Evolutionary conservation across 2,888 invertebrate species (phyloP).

Genomic region (Rotaria socialis): DNA sequence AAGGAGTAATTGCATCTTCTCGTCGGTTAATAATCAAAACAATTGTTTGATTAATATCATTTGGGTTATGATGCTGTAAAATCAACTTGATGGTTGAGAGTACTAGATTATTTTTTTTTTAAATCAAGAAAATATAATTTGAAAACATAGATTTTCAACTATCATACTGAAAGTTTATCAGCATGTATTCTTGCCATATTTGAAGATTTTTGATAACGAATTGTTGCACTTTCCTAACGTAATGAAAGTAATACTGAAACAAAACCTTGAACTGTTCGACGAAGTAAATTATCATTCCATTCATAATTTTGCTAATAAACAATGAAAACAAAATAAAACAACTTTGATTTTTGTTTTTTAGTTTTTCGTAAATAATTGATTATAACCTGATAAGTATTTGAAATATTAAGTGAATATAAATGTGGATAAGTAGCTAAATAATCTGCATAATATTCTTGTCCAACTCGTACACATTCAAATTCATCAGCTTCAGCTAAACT

Average conservation of each 20-base stretch:
- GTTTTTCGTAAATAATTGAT: background rate
- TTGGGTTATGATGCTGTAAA: slow-evolving; percentile 77
- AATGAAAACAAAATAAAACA: slow-evolving; percentile 39
- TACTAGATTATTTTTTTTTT: slow-evolving; percentile 60
- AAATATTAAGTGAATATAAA: slow-evolving; percentile 68
- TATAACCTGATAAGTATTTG: slow-evolving; percentile 57
- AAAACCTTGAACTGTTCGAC: slow-evolving; percentile 77
- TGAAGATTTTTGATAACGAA: slow-evolving; percentile 82
- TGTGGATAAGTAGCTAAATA: slow-evolving; percentile 86
- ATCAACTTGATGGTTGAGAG: slow-evolving; percentile 78
- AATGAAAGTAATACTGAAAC: slow-evolving; percentile 78
- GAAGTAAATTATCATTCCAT: slow-evolving; percentile 75
- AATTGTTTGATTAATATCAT: slow-evolving; percentile 50
- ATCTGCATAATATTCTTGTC: slow-evolving; percentile 93
- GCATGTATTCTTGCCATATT: slow-evolving; percentile 78
- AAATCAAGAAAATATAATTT: too few relatives aligned
- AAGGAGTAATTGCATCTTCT: slow-evolving; percentile 89
- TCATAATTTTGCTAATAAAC: slow-evolving; percentile 48
- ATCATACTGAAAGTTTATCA: slow-evolving; percentile 69
- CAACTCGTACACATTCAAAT: slow-evolving; percentile 90
- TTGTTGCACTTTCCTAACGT: slow-evolving; percentile 75
- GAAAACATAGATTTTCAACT: too few relatives aligned
- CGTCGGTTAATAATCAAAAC: slow-evolving; percentile 83
- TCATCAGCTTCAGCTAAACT: slow-evolving; percentile 92
- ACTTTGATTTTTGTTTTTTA: background rate